These are phyloP conservation scores for Prinia subflava DNA, from an alignment of 2,113 vertebrate species.

Conservation along the genomic window DNA sequence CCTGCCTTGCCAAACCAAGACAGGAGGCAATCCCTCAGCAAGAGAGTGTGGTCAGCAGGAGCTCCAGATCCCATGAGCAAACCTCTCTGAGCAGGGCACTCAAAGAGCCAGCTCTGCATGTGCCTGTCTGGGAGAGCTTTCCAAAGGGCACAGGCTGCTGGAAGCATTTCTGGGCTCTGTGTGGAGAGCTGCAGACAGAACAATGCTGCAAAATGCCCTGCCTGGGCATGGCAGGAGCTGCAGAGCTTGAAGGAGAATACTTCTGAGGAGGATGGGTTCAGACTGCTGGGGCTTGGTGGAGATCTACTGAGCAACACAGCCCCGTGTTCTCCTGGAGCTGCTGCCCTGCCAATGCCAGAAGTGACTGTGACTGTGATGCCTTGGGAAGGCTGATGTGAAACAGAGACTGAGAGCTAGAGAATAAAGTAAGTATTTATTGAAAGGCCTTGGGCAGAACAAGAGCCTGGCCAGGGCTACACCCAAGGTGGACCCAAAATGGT, in stretches of 20 bases:
- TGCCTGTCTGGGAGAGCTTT: background rate
- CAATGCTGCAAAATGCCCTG: background rate
- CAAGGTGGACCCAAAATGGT: background rate
- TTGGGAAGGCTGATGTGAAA: background rate
- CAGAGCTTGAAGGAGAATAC: background rate
- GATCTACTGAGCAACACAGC: background rate
- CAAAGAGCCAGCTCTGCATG: background rate
- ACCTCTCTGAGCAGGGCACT: background rate
- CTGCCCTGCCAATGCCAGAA: background rate
- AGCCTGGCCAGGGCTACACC: background rate
- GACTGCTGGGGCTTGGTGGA: background rate
- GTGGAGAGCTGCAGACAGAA: background rate
- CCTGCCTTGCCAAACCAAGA: too few relatives aligned
- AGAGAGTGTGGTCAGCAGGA: background rate
- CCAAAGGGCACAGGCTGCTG: background rate
- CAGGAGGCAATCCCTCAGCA: background rate
- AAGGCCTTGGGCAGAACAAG: background rate
- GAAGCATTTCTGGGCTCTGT: background rate
- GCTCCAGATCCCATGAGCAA: background rate
- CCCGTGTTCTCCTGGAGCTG: accelerated
- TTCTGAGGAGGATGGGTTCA: background rate
- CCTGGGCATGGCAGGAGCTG: background rate
- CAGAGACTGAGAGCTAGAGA: background rate
- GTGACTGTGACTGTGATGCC: background rate
- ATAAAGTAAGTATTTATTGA: background rate